Evolutionary conservation across 30 jellyfish, hydroid and myxozoan species (phyloP), one percentile per base, ranked within the genome.

Genomic region (Chrysaora quinquecirrha): DNA sequence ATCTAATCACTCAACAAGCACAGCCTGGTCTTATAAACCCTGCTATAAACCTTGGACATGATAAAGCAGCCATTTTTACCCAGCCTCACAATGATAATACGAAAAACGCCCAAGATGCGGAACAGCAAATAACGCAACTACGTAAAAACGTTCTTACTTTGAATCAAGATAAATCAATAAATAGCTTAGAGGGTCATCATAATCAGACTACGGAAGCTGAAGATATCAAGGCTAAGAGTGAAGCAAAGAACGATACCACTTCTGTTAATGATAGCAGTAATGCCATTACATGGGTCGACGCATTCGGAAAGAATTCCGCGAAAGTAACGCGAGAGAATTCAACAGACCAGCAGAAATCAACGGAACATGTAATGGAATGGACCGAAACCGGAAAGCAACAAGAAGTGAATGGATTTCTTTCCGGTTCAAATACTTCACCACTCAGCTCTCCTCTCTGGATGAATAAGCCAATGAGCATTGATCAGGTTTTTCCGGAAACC

Each of bases 381-480:
- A 20, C 2, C 68, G 29, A 52, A 10, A 10, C 68, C 9, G 68
- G 25, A 16, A 52, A 52, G 68, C 68, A 52, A 25, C 27, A 9
- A 19, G 68, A 52, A 9, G 24, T 20, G 29, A 52, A 25, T 52
- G 68, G 68, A 52, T 20, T 52, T 7, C 12, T 52, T 7, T 10
- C 68, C 12, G 19, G 25, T 20, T 9, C 12, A 19, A 52, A 52
- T 19, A 52, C 29, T 9, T 52, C 68, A 1, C 90, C 83, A 0
- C 28, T 80, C 62, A 48, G 76, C 6, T 80, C 90, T 1, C 90
- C 90, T 1, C 49, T 80, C 28, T 80, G 90, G 90, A 16, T 67
- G 10, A 71, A 80, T 2, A 80, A 68, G 28, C 83, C 72, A 48
- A 52, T 52, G 29, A 19, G 6, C 12, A 52, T 52, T 52, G 76